Percentiles rank a stretch among this genome's conserved stretches.
Evolutionary conservation across 1,140 invertebrate species (phyloP).

Genomic region (Drosophila erecta): DNA sequence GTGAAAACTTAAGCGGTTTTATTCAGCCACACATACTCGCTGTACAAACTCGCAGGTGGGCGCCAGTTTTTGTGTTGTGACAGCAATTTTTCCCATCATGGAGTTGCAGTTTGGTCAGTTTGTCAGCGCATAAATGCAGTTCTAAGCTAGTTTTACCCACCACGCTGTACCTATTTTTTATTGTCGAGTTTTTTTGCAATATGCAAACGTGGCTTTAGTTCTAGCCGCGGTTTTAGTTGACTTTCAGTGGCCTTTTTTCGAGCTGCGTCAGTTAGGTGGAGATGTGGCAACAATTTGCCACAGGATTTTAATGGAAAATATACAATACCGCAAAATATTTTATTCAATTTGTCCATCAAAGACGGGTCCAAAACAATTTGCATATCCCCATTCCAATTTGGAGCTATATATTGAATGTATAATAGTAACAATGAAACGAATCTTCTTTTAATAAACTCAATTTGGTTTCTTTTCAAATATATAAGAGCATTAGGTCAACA

Average conservation of each 20-base stretch:
- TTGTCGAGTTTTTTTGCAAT: conserved; percentile 50
- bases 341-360: conserved; percentile 64
- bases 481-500: neutral
- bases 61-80: conserved; percentile 70
- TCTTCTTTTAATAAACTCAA: conserved; percentile 3
- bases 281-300: conserved; percentile 61
- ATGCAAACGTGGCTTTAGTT: conserved; percentile 62
- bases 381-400: conserved; percentile 1
- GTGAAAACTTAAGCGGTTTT: conserved; percentile 81
- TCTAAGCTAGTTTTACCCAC: conserved; percentile 70
- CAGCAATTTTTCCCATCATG: conserved; percentile 71
- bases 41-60: conserved; percentile 11
- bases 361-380: conserved; percentile 11
- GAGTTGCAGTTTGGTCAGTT: conserved; percentile 68
- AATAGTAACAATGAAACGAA: conserved; percentile 1
- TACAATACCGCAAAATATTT: conserved; percentile 65
- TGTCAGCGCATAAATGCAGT: conserved; percentile 78
- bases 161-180: conserved; percentile 23
- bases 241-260: conserved; percentile 38
- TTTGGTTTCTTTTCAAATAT: neutral
- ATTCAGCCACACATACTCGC: conserved; percentile 26
- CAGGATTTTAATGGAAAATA: conserved; percentile 75
- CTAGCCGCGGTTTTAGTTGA: conserved; percentile 42
- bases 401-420: neutral
- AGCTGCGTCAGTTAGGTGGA: conserved; percentile 7